Evolutionary conservation across 1,140 invertebrate species (phyloP), one percentile per base, ranked within the genome.

Genomic region (Augochlora pura): DNA sequence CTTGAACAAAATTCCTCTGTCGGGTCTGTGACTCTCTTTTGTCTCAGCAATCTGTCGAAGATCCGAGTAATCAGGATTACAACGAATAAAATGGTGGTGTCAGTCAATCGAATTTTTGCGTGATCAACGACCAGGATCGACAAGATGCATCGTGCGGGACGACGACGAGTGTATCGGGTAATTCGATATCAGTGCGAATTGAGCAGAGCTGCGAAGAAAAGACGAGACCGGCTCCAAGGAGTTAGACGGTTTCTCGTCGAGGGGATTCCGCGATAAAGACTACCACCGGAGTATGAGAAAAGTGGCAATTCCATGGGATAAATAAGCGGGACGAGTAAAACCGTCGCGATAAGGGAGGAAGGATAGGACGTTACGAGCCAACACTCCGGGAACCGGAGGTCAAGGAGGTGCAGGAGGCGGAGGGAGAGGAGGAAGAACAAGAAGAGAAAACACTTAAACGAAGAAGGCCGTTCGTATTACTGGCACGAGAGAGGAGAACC

Each of bases 381-480:
- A 39, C 39, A 18, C 49, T 52, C 25, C 12, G 27, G 32, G 21
- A 18, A 16, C 49, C 49, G n/a, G 16, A 60, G 57, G 46, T 60
- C 49, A 52, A 16, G 8, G 42, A 25, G 52, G 21, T 46, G 10
- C 16, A 71, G 10, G 32, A 67, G 25, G 72, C n/a, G 16, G 59
- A 70, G 39, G 49, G 42, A 39, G 75, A 23, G 32, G 46, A 60
- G 10, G 23, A 69, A 39, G 59, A 77, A 70, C 57, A 60, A 77
- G 75, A 71, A 69, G 32, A 71, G 67, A 70, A 70, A 77, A 77
- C 66, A 72, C 64, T 79, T 79, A 73, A 78, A 79, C 77, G 73
- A 80, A 80, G 57, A 54, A 77, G 74, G 52, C 49, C 79, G 70
- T 63, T 49, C 57, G 60, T 75, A 75, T 72, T 72, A 73, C 69